A percentile compares a stretch with the other conserved stretches of the same genome.
Conservation (phyloP, 2,113 vertebrate species). For the Lophius piscatorius region DNA sequence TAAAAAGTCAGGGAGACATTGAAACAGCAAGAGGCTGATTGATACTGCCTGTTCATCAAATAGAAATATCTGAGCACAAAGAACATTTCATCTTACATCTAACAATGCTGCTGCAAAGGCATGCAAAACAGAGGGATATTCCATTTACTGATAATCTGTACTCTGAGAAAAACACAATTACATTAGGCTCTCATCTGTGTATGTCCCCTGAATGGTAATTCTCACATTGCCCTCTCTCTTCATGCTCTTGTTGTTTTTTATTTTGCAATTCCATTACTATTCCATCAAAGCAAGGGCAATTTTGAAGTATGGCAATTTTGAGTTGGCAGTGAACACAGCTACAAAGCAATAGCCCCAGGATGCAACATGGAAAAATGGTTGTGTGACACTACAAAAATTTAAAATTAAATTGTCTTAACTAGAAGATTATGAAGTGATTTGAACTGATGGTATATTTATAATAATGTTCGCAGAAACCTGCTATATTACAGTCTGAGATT, state of each 20-base stretch:
- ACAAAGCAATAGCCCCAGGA: slow-evolving; percentile 29
- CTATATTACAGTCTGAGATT: slow-evolving; percentile 25
- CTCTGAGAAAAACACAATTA: slow-evolving; percentile 44
- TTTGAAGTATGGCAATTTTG: slow-evolving; percentile 52
- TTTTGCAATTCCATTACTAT: slow-evolving; percentile 46
- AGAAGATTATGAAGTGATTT: slow-evolving; percentile 4
- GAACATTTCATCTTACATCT: slow-evolving; percentile 36
- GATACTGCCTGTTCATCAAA: slow-evolving; percentile 59
- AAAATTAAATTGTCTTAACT: background rate
- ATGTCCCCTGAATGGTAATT: slow-evolving; percentile 68
- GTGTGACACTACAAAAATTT: slow-evolving; percentile 8
- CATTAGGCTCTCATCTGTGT: slow-evolving; percentile 35
- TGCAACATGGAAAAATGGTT: background rate
- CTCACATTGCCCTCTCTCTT: slow-evolving; percentile 41
- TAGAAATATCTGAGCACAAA: slow-evolving; percentile 30
- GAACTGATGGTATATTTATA: slow-evolving; percentile 17
- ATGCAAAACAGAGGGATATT: slow-evolving; percentile 48
- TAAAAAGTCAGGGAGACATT: slow-evolving; percentile 9
- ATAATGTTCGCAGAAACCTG: slow-evolving; percentile 10
- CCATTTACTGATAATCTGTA: slow-evolving; percentile 55
- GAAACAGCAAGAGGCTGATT: slow-evolving; percentile 52
- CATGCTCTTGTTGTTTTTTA: slow-evolving; percentile 31
- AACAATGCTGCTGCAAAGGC: slow-evolving; percentile 33
- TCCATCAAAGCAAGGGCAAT: slow-evolving; percentile 47
- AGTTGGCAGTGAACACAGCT: slow-evolving; percentile 34